Evolutionary conservation across 1,140 invertebrate genomes (phyloP).

Genomic region (Drosophila athabasca): DNA sequence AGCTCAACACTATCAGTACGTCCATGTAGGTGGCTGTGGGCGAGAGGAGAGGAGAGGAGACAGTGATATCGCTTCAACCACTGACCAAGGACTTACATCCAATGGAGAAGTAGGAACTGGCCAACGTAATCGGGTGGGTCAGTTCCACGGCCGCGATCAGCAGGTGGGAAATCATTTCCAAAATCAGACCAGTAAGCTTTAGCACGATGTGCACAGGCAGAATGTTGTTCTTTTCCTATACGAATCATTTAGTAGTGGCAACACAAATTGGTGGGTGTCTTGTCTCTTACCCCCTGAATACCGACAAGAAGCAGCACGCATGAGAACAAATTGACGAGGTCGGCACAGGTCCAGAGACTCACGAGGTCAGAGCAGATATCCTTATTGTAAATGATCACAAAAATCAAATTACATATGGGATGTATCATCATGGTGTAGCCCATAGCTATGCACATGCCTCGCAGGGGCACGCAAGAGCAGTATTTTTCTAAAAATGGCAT

Average conservation of each 20-base stretch:
- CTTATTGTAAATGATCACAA: too few relatives aligned
- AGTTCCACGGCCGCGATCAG: not conserved
- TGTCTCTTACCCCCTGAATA: too few relatives aligned
- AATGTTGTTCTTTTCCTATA: not conserved
- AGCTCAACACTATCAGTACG: slow-evolving; percentile 7
- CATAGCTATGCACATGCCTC: not conserved
- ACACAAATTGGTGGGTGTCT: too few relatives aligned
- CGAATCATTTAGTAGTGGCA: too few relatives aligned
- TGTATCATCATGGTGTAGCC: too few relatives aligned
- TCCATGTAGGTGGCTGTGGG: not conserved
- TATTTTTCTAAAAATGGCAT: slow-evolving; percentile 28
- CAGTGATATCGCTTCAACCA: not conserved
- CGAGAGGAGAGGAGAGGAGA: slow-evolving; percentile 14
- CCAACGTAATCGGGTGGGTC: not conserved
- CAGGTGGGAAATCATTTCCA: slow-evolving; percentile 42
- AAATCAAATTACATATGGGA: too few relatives aligned
- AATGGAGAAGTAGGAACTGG: slow-evolving; percentile 22
- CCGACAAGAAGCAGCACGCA: too few relatives aligned
- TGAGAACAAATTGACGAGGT: too few relatives aligned
- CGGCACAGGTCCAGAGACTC: too few relatives aligned
- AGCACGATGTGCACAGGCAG: slow-evolving; percentile 46
- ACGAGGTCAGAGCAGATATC: too few relatives aligned
- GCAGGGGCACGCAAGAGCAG: slow-evolving; percentile 20
- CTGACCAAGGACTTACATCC: slow-evolving; percentile 19
- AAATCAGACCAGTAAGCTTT: slow-evolving; percentile 23